A percentile compares a stretch with the other conserved stretches of the same genome.
phyloP scores from a whole-genome alignment of 2,113 vertebrate species.

The Nothocercus nigrocapillus region DNA sequence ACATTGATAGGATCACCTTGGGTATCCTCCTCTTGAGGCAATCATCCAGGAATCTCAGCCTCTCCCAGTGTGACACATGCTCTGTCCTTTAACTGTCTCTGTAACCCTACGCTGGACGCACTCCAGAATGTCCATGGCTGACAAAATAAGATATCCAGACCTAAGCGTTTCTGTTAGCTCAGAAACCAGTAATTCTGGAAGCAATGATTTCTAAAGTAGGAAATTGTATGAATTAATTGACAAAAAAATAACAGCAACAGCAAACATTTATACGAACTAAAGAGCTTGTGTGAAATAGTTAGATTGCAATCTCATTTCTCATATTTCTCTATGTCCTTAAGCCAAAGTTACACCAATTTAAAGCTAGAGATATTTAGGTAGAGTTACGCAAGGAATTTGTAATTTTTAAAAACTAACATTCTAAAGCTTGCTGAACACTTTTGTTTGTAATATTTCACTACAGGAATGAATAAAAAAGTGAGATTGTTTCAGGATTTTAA shows the following conservation, averaged over 20 bases:
- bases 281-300: neutral
- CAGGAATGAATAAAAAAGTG: neutral
- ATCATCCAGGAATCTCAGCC: neutral
- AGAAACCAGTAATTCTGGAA: neutral
- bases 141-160: neutral
- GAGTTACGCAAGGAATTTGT: neutral
- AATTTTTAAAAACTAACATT: neutral
- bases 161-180: neutral
- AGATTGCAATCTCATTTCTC: neutral
- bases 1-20: neutral
- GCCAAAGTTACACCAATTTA: neutral
- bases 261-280: neutral
- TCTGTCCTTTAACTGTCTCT: neutral
- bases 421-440: neutral
- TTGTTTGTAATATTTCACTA: neutral
- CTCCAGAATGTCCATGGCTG: neutral
- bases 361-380: neutral
- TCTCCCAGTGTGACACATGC: neutral
- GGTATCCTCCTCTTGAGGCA: neutral
- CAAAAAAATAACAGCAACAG: neutral
- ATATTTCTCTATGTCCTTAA: rapidly evolving
- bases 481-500: neutral
- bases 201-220: neutral
- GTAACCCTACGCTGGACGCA: neutral
- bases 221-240: neutral